Evolutionary conservation across 1,140 invertebrate species (phyloP).

Genomic region (Halyomorpha halys): DNA sequence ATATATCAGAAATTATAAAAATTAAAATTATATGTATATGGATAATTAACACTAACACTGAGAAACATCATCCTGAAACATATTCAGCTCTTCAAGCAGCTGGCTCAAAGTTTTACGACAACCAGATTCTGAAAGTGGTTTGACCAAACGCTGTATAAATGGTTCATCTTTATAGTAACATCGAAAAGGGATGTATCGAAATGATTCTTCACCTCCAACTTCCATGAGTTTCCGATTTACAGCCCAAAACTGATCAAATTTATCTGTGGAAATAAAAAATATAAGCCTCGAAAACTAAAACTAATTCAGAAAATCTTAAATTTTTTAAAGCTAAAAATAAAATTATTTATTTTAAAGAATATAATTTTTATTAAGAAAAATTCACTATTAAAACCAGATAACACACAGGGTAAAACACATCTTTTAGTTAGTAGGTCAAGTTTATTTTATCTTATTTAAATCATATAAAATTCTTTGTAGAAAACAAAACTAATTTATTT

Average conservation of each 20-base stretch:
- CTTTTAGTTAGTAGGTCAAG: too few relatives aligned
- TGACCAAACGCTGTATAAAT: conserved; percentile 60
- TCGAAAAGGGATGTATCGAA: conserved; percentile 87
- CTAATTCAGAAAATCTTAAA: too few relatives aligned
- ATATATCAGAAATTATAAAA: neutral
- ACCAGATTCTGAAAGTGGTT: conserved; percentile 61
- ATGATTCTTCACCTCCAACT: conserved; percentile 62
- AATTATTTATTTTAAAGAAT: too few relatives aligned
- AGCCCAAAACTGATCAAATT: conserved; percentile 98
- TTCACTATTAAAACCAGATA: too few relatives aligned
- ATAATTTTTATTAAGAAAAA: too few relatives aligned
- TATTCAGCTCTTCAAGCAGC: conserved; percentile 59
- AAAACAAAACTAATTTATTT: too few relatives aligned
- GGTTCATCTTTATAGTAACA: conserved; percentile 70
- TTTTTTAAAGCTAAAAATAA: too few relatives aligned
- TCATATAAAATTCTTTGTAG: too few relatives aligned
- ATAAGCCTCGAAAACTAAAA: too few relatives aligned
- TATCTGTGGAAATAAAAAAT: conserved; percentile 48
- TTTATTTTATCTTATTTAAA: too few relatives aligned
- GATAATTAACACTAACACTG: conserved; percentile 21
- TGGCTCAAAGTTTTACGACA: conserved; percentile 59
- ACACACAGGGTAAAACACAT: too few relatives aligned
- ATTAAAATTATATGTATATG: neutral
- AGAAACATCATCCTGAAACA: conserved; percentile 36
- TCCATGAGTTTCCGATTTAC: conserved; percentile 94